These are phyloP conservation scores for Adelosebastes latens DNA, from an alignment of 2,797 vertebrate species.

Conservation along the genomic window DNA sequence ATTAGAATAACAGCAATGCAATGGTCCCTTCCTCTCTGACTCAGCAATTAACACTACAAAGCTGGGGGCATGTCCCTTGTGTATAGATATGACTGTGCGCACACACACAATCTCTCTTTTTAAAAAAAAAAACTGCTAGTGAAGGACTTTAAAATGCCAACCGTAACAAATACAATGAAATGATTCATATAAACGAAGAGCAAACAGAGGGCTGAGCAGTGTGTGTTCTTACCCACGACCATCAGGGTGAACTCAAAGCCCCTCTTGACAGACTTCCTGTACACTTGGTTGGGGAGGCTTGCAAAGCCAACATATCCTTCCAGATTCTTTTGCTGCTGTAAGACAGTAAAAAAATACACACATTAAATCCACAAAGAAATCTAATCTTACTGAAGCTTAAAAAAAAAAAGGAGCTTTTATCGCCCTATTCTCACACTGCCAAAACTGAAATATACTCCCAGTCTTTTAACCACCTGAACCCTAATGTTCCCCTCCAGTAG, in stretches of 20 bases:
- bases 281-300: constrained; percentile 99
- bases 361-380: constrained; percentile 1
- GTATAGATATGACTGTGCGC: constrained; percentile 23
- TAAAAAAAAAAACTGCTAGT: constrained; percentile 49
- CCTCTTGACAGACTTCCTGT: constrained; percentile 98
- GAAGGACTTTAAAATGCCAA: constrained; percentile 44
- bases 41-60: constrained; percentile 31
- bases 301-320: constrained; percentile 99
- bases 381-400: background rate
- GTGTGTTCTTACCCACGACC: constrained; percentile 94
- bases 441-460: background rate
- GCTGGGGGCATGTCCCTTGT: constrained; percentile 17
- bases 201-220: constrained; percentile 20
- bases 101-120: background rate
- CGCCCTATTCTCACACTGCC: background rate
- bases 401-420: background rate
- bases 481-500: background rate
- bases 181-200: constrained; percentile 56
- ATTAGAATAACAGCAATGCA: constrained; percentile 23
- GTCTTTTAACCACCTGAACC: background rate
- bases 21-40: constrained; percentile 1
- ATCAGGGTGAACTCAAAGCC: constrained; percentile 99
- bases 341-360: constrained; percentile 24
- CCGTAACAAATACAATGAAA: constrained; percentile 63
- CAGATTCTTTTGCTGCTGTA: constrained; percentile 98